These are phyloP conservation scores for Nyctalus aviator DNA, from an alignment of 2,797 vertebrate species.

Conservation along the genomic window DNA sequence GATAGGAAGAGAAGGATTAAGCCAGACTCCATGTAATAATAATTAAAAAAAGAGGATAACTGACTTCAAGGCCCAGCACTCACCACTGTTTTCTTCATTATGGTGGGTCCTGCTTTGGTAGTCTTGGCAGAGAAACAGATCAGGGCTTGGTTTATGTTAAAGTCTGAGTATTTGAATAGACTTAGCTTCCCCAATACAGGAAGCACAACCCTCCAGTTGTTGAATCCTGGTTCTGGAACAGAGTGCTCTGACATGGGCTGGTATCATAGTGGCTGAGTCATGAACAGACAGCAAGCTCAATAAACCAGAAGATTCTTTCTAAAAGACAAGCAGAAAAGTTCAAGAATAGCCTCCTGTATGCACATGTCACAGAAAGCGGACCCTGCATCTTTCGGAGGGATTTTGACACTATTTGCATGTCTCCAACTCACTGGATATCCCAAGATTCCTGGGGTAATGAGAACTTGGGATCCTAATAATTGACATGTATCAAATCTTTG, in stretches of 20 bases:
- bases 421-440: background rate
- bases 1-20: constrained; percentile 64
- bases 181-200: background rate
- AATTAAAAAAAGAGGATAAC: background rate
- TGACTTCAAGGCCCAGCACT: background rate
- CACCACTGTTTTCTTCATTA: constrained; percentile 25
- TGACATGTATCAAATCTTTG: background rate
- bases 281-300: background rate
- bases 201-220: background rate
- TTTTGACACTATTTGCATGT: background rate
- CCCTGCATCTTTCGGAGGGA: background rate
- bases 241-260: background rate
- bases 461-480: background rate
- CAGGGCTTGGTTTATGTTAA: background rate
- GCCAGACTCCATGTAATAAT: constrained; percentile 22
- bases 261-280: background rate
- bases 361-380: background rate
- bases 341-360: background rate
- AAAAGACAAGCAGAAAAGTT: background rate
- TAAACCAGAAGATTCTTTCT: background rate
- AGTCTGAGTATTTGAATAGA: background rate
- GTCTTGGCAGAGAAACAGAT: background rate
- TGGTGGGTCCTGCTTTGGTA: background rate
- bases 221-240: background rate
- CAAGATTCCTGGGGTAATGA: background rate